Evolutionary conservation across 2,888 invertebrate genomes (phyloP).

Genomic region (Alsophila aescularia): DNA sequence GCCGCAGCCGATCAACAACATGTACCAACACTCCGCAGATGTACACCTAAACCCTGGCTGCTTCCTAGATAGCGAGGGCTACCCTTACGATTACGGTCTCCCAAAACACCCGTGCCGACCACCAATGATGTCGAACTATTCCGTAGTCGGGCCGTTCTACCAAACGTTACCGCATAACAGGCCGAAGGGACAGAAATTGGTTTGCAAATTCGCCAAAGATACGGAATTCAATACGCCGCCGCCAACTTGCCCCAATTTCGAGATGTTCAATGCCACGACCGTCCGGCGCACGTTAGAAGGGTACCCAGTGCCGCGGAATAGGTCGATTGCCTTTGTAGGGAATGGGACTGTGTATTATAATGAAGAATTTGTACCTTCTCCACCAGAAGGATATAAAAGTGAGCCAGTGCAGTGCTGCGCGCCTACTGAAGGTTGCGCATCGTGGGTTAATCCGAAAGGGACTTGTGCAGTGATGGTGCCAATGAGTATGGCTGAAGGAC

Average conservation of each 20-base stretch:
- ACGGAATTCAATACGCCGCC: constrained; percentile 74
- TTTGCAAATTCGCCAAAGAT: constrained; percentile 79
- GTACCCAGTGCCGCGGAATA: constrained; percentile 86
- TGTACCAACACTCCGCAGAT: constrained; percentile 88
- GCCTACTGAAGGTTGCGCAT: constrained; percentile 72
- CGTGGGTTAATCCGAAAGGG: constrained; percentile 79
- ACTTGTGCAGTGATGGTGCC: constrained; percentile 82
- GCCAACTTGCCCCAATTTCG: constrained; percentile 71
- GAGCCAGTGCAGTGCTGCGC: constrained; percentile 81
- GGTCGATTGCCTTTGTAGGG: constrained; percentile 78
- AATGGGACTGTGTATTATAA: constrained; percentile 78
- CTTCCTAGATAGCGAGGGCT: constrained; percentile 91
- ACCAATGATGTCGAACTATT: constrained; percentile 75
- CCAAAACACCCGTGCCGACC: constrained; percentile 86
- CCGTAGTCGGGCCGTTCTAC: constrained; percentile 85
- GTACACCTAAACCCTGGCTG: constrained; percentile 91
- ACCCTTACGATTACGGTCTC: constrained; percentile 90
- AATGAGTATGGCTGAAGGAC: constrained; percentile 70
- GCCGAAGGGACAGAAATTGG: constrained; percentile 81
- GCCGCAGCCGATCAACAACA: constrained; percentile 74
- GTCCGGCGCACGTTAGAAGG: constrained; percentile 92
- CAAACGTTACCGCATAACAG: constrained; percentile 91
- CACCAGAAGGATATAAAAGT: constrained; percentile 88
- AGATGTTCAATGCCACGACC: constrained; percentile 78
- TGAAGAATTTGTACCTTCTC: constrained; percentile 87